Evolutionary conservation across 2,888 invertebrate species (phyloP).

Genomic region (Pandemis corylana): DNA sequence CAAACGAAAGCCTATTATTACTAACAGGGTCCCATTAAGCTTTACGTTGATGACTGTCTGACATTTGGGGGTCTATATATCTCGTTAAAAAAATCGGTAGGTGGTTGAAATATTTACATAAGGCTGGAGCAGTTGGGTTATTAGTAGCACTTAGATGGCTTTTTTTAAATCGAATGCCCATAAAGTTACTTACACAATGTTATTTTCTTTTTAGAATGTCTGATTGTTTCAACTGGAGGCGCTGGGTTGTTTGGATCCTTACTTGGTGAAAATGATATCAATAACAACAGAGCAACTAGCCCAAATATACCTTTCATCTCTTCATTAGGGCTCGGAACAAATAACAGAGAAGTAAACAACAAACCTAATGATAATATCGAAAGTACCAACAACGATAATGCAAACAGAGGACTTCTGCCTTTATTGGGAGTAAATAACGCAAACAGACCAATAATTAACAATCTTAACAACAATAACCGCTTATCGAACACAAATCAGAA

Average conservation of each 20-base stretch:
- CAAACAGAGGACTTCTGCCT: conserved; percentile 25
- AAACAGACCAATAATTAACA: conserved; percentile 21
- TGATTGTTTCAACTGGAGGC: not conserved
- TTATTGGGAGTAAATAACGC: conserved; percentile 15
- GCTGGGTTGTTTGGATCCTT: conserved; percentile 28
- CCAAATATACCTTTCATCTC: conserved; percentile 22
- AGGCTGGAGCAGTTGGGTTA: too few species aligned
- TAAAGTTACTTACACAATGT: not conserved
- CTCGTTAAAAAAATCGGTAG: too few species aligned
- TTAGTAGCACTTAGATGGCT: too few species aligned
- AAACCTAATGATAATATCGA: conserved; percentile 7
- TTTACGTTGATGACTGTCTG: too few species aligned
- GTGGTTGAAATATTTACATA: too few species aligned
- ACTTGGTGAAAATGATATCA: conserved; percentile 21
- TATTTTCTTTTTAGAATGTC: conserved; percentile 17
- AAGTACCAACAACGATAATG: conserved; percentile 14
- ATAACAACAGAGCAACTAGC: conserved; percentile 19
- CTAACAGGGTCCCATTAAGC: too few species aligned
- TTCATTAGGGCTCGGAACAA: conserved; percentile 25
- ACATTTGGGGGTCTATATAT: too few species aligned
- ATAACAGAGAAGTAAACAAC: conserved; percentile 17
- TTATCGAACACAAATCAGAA: conserved; percentile 16
- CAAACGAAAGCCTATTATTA: too few species aligned
- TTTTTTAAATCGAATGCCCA: too few species aligned
- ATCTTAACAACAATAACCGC: conserved; percentile 14